Percentiles rank a stretch among this genome's conserved stretches.
Conservation (phyloP, 2,113 vertebrate genomes). For the Anas platyrhynchos region DNA sequence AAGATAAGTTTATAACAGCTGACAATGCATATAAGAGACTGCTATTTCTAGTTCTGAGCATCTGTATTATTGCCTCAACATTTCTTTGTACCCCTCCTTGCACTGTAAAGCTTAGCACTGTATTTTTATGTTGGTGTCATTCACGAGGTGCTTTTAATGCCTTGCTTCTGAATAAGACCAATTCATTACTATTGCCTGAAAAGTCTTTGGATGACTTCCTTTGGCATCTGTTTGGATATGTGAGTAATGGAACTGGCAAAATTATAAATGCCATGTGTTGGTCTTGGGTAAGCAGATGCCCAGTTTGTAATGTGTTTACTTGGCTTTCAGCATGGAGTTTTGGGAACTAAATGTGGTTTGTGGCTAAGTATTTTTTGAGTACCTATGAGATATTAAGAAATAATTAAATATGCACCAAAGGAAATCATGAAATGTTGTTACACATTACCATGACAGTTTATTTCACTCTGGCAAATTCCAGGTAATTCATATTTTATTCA, state of each 20-base stretch:
- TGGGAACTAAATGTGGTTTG: conserved; percentile 38
- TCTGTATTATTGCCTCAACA: conserved; percentile 7
- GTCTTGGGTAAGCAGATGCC: conserved; percentile 36
- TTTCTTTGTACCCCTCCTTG: not conserved
- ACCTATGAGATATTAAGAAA: not conserved
- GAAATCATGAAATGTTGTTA: not conserved
- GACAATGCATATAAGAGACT: not conserved
- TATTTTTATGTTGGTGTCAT: not conserved
- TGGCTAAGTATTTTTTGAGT: conserved; percentile 14
- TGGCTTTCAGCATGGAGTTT: conserved; percentile 28
- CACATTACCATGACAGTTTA: not conserved
- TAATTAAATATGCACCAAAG: not conserved
- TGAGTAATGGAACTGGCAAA: conserved; percentile 38
- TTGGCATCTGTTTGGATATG: not conserved
- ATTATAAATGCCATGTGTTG: conserved; percentile 40
- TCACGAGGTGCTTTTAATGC: not conserved
- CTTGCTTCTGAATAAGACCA: conserved; percentile 20
- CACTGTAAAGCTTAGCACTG: not conserved
- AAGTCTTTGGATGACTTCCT: conserved; percentile 26
- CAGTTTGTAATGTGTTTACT: conserved; percentile 10
- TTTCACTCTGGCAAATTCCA: conserved; percentile 18
- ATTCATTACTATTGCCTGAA: conserved; percentile 5
- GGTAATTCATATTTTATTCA: not conserved
- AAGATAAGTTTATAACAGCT: conserved; percentile 15
- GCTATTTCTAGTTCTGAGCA: conserved; percentile 1